These are phyloP conservation scores for Yponomeuta malinellus DNA, from an alignment of 2,888 invertebrate species.

Conservation along the genomic window DNA sequence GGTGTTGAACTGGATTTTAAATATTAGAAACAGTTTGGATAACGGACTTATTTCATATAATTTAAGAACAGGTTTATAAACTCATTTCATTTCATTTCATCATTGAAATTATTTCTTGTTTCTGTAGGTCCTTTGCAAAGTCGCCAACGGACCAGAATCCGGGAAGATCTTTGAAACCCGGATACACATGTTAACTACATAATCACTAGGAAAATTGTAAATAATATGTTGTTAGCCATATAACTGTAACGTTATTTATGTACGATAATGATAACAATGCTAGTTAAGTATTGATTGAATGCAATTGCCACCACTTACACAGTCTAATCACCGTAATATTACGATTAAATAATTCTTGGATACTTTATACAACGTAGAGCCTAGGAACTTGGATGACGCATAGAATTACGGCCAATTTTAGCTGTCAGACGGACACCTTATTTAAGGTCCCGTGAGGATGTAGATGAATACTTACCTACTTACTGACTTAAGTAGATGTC, in stretches of 20 bases:
- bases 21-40: background rate
- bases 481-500: too few species aligned
- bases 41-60: too few species aligned
- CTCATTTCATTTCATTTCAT: too few species aligned
- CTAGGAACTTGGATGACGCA: background rate
- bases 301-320: background rate
- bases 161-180: background rate
- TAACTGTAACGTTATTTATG: background rate
- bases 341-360: background rate
- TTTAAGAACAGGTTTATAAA: too few species aligned
- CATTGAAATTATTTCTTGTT: too few species aligned
- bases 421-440: background rate
- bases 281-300: conserved; percentile 7
- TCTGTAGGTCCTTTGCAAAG: too few species aligned
- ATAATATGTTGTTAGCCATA: background rate
- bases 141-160: too few species aligned
- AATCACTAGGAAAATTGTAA: background rate
- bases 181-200: background rate
- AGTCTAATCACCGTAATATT: background rate
- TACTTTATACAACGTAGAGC: background rate
- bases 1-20: background rate
- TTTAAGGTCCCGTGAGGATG: background rate
- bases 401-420: background rate
- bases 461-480: too few species aligned
- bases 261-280: background rate